Base-by-base conservation (phyloP, 1,140 invertebrate species). In the Trinorchestia longiramus region DNA sequence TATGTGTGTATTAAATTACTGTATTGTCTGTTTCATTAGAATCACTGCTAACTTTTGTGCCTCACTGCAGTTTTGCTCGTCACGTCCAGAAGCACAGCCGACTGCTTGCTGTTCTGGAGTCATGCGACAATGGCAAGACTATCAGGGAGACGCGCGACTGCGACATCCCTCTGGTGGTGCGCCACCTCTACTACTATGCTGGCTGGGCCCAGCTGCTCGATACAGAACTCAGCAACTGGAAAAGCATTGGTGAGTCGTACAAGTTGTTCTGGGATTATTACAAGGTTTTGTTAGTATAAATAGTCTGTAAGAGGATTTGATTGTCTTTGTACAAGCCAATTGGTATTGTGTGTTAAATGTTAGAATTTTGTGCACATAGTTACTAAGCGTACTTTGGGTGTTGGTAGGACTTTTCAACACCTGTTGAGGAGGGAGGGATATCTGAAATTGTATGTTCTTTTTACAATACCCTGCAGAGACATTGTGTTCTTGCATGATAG, bases 71-170 rank as follows among this genome's bases (percentile, higher is more conserved):
- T 96, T 97, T 98, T 97, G 97, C 97, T 17, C 97, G 97, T n/a
- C 97, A 97, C 96, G 96, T 97, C 19, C 97, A 98, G 97, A 97
- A 98, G 96, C 97, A 97, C 96, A 97, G 97, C 96, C 97, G 97
- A 42, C 97, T 98, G 28, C 92, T 98, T 17, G 97, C 97, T 96
- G 97, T 97, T 23, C 41, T 97, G 95, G 97, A 97, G 96, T 96
- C 97, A 19, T 97, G 97, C 96, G 97, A 97, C 96, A 97, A 97
- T 97, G 97, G 97, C 17, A 97, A 97, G 96, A 97, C 97, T 53
- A 97, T 97, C 95, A 96, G 97, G 44, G 97, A 97, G 97, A 97
- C 97, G 1, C 96, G 97, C 87, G 97, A 97, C 96, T 97, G 97
- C 95, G 97, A 97, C 96, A 97, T 97, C 43, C 97, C 97, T 11